phyloP scores from a whole-genome alignment of 2,888 invertebrate species.

The Onthophagus sagittarius region DNA sequence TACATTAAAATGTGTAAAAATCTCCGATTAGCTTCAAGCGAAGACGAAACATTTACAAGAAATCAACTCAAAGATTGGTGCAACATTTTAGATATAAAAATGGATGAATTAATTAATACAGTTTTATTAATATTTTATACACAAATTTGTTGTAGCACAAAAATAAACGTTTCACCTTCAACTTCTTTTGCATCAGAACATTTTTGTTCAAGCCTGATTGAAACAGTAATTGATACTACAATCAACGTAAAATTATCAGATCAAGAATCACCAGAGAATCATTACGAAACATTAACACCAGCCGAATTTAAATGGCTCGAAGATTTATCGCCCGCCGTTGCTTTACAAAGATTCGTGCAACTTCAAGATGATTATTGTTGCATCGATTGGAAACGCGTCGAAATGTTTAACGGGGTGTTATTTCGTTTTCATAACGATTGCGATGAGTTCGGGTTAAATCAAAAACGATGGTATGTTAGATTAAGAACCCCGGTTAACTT shows the following conservation, averaged over 20 bases:
- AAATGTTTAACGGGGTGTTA: slow-evolving; percentile 16
- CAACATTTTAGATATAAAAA: background rate
- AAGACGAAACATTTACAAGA: background rate
- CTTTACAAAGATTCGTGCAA: slow-evolving; percentile 16
- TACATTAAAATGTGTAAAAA: slow-evolving; percentile 13
- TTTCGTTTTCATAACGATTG: slow-evolving; percentile 22
- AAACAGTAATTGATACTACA: background rate
- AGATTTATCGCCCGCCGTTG: slow-evolving; percentile 15
- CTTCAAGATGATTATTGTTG: slow-evolving; percentile 15
- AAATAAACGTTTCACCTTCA: background rate
- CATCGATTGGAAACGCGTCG: slow-evolving; percentile 15
- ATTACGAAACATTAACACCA: slow-evolving; percentile 16
- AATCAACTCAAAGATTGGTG: slow-evolving; percentile 17
- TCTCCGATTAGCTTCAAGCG: background rate
- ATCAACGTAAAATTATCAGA: background rate
- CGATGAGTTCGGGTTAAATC: slow-evolving; percentile 20
- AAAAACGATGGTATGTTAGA: slow-evolving; percentile 15
- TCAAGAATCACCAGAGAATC: background rate
- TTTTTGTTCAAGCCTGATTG: background rate
- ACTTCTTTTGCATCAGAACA: background rate
- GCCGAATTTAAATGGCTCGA: slow-evolving; percentile 20
- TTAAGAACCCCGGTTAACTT: slow-evolving; percentile 18
- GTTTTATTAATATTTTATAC: slow-evolving; percentile 11
- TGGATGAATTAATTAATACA: slow-evolving; percentile 9
- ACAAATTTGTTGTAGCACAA: slow-evolving; percentile 8